phyloP scores from a whole-genome alignment of 2,797 vertebrate species.

The Distichodus sexfasciatus region DNA sequence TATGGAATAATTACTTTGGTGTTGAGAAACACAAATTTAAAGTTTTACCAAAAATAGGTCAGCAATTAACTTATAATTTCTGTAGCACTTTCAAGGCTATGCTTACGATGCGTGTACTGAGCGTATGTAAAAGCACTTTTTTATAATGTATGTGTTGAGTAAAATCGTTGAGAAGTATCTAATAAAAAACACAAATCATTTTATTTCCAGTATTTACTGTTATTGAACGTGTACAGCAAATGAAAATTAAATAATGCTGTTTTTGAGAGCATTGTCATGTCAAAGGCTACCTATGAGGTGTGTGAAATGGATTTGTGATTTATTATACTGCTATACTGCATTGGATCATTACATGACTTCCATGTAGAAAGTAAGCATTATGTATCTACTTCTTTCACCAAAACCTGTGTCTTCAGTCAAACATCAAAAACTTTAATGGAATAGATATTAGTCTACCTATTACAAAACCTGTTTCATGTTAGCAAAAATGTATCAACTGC shows the following conservation, averaged over 20 bases:
- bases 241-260: too few species aligned
- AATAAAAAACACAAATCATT: conserved; percentile 25
- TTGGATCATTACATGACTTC: conserved; percentile 8
- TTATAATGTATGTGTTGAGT: conserved; percentile 7
- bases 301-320: conserved; percentile 30
- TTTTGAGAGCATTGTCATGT: too few species aligned
- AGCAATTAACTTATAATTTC: conserved; percentile 22
- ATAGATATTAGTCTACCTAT: too few species aligned
- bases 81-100: conserved; percentile 26
- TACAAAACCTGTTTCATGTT: too few species aligned
- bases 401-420: too few species aligned
- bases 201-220: neutral
- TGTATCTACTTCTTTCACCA: too few species aligned
- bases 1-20: conserved; percentile 35
- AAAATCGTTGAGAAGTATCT: conserved; percentile 27
- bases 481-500: too few species aligned
- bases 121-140: conserved; percentile 35
- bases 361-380: too few species aligned
- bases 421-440: too few species aligned
- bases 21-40: conserved; percentile 9
- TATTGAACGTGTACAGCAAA: too few species aligned
- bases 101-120: conserved; percentile 3
- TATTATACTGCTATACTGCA: conserved; percentile 26
- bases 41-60: conserved; percentile 23
- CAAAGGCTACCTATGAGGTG: too few species aligned